phyloP scores from a whole-genome alignment of 1,140 invertebrate species.

The Odontomachus brunneus region DNA sequence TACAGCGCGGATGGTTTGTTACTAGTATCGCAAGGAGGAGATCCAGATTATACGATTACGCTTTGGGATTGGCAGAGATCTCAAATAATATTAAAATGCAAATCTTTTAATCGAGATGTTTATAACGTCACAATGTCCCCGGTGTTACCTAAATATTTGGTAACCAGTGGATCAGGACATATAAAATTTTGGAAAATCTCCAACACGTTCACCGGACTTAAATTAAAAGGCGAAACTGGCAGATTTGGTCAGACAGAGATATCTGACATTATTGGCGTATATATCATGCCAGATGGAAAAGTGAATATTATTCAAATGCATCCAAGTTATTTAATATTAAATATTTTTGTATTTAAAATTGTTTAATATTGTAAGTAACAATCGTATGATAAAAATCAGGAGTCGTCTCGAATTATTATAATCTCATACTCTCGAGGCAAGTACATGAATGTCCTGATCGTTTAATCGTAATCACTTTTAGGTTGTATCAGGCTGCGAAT shows the following conservation, averaged over 20 bases:
- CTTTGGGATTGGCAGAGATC: slow-evolving; percentile 94
- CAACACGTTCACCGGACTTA: slow-evolving; percentile 94
- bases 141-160: slow-evolving; percentile 91
- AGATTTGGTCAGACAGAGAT: slow-evolving; percentile 96
- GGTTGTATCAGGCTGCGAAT: slow-evolving; percentile 93
- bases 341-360: too few relatives aligned
- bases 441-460: slow-evolving; percentile 8
- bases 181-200: slow-evolving; percentile 98
- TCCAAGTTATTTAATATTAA: too few relatives aligned
- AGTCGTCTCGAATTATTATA: too few relatives aligned
- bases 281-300: slow-evolving; percentile 94
- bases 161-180: slow-evolving; percentile 91
- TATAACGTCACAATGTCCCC: slow-evolving; percentile 92
- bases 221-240: slow-evolving; percentile 93
- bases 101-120: slow-evolving; percentile 93
- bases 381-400: too few relatives aligned
- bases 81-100: slow-evolving; percentile 90
- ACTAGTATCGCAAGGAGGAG: slow-evolving; percentile 92
- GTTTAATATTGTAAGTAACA: not conserved
- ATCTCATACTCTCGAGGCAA: too few relatives aligned
- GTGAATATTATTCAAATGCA: slow-evolving; percentile 83
- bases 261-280: slow-evolving; percentile 93
- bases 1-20: slow-evolving; percentile 91
- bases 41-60: slow-evolving; percentile 94
- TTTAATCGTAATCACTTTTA: slow-evolving; percentile 71